Percentiles rank a stretch among this genome's conserved stretches.
Evolutionary conservation across 2,797 vertebrate species (phyloP).

Genomic region (Myotis vivesi): DNA sequence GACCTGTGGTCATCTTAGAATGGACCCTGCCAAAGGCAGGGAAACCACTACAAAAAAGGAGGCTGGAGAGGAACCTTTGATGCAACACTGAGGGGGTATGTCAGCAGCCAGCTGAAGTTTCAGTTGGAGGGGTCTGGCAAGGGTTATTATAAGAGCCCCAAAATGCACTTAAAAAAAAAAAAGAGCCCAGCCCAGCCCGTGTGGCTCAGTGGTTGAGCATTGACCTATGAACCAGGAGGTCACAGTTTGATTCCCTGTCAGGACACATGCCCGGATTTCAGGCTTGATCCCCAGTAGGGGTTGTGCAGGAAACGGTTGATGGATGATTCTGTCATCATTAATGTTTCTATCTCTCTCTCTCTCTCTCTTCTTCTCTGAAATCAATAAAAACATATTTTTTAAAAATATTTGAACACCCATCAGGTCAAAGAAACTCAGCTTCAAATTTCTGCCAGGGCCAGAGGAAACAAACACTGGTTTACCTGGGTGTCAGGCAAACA

Average conservation of each 20-base stretch:
- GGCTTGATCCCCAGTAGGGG: no score
- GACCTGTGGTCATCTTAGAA: background rate
- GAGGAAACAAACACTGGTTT: background rate
- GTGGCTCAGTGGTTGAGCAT: no score
- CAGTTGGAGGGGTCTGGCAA: background rate
- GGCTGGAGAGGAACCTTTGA: background rate
- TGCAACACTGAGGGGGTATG: accelerated
- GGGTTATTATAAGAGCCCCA: no score
- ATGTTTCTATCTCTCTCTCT: no score
- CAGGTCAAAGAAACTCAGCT: background rate
- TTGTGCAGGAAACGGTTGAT: no score
- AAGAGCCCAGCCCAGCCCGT: background rate
- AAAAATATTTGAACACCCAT: background rate
- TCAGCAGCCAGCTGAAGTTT: background rate
- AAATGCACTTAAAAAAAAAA: background rate
- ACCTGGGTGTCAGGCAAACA: background rate
- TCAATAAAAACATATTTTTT: background rate
- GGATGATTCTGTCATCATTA: no score
- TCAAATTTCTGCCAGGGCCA: background rate
- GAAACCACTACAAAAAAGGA: background rate
- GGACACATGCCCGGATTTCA: no score
- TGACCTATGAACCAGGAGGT: no score
- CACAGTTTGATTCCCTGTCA: no score
- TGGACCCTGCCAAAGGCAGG: background rate
- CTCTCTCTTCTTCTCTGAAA: no score